These are phyloP conservation scores for Acarapis woodi DNA, from an alignment of 1,140 invertebrate species.

Conservation along the genomic window DNA sequence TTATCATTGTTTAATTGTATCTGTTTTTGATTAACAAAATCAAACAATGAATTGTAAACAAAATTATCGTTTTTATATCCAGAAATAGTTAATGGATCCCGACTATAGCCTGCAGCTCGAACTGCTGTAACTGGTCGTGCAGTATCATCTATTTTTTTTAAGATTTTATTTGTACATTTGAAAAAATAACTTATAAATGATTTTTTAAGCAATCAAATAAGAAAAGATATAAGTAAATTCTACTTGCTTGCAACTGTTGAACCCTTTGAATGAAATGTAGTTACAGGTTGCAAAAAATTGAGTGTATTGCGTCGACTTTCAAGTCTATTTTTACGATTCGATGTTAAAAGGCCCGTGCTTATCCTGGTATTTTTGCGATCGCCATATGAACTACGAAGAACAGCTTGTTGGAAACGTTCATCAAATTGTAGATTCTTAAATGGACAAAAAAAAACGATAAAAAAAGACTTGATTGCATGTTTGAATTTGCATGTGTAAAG, in stretches of 20 bases:
- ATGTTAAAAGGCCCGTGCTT: neutral
- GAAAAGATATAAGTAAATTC: no score
- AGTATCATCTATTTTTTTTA: constrained; percentile 15
- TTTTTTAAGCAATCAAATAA: no score
- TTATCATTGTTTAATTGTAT: no score
- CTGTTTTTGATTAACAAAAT: constrained; percentile 11
- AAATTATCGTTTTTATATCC: no score
- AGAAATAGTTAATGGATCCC: constrained; percentile 14
- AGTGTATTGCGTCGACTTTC: constrained; percentile 9
- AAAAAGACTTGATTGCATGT: constrained; percentile 4
- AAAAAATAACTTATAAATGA: constrained; percentile 1
- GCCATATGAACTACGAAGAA: constrained; percentile 28
- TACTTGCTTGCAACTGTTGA: no score
- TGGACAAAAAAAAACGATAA: constrained; percentile 1
- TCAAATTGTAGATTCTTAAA: constrained; percentile 29
- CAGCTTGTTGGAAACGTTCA: constrained; percentile 29
- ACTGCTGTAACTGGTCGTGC: constrained; percentile 75
- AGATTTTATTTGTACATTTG: constrained; percentile 5
- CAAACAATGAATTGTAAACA: constrained; percentile 6
- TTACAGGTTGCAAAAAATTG: no score
- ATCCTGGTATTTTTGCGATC: constrained; percentile 18
- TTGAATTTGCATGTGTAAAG: no score
- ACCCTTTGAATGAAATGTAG: no score
- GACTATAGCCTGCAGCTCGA: constrained; percentile 73
- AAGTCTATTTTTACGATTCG: constrained; percentile 13